Evolutionary conservation across 2,888 invertebrate species (phyloP), one percentile per base, ranked within the genome.

Genomic region (Adelphocoris suturalis): DNA sequence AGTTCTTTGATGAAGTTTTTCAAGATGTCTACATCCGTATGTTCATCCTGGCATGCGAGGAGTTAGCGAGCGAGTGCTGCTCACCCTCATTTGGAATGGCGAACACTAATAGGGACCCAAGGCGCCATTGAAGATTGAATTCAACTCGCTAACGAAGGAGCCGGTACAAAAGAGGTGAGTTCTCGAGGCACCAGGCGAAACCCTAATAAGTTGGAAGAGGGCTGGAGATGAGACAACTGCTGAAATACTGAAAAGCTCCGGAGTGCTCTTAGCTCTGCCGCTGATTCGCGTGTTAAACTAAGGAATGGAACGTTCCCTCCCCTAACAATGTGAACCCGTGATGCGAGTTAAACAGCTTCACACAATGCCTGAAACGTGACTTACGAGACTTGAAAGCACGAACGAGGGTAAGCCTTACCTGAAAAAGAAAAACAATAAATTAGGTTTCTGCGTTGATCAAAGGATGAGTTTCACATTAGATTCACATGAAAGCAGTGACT

Each of bases 281-380:
- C 14, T 19, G 61, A n/a, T 19, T 61, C n/a, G 61, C 61, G 61
- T 61, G 61, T 61, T 19, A 19, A 61, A 14, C 61, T 9, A 19
- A 61, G n/a, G 37, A 37, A 37, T 4, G 37, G 61, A 61, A 61
- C 61, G n/a, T 61, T n/a, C n/a, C 61, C 9, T 37, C 4, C 61
- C 19, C 61, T 61, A 61, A 61, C 61, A 61, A 61, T 61, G 61
- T n/a, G 61, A 61, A 61, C 19, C 61, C 61, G n/a, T n/a, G n/a
- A n/a, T 61, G 61, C 61, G 61, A 61, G 19, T 61, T n/a, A 16
- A 19, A 16, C 19, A n/a, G 61, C 61, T 61, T 52, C 52, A 61
- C 61, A 61, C 61, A 61, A 61, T 68, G 19, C 0, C 68, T 23
- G 23, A 68, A 19, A 68, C 61, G 68, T 68, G 68, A 68, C 68